Base-by-base conservation (phyloP, 2,888 invertebrate genomes). In the Dynastes grantii region DNA sequence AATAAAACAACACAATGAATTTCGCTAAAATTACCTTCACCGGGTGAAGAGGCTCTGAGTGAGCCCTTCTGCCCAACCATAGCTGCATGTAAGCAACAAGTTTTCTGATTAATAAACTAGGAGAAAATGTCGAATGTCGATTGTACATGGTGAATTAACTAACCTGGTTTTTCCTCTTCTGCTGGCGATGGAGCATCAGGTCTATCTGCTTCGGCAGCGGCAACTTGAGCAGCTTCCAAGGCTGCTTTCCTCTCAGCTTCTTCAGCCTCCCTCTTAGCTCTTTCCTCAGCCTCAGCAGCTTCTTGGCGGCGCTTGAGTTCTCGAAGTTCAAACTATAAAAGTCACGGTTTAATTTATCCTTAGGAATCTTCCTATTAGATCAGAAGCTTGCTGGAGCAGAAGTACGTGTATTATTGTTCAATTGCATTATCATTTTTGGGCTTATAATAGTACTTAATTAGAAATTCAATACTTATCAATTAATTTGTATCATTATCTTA, bases 251-350 rank as follows among this genome's bases (percentile, higher is more conserved):
- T 95, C 0, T 95, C 95, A 84, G 95, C 94, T 86, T 96, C 95
- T 49, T 95, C 95, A 82, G 95, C 94, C 86, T 96, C 96, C 82
- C 90, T 90, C 81, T 91, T 90, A 76, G 91, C 90, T 82, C 91
- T 89, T 83, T 93, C 92, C 81, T 92, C 91, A 80, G 92, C 92
- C 85, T 93, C 93, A 79, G 91, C 90, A 84, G 92, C 92, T 85
- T 92, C 92, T 88, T 96, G 95, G 82, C 95, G 93, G 85, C 96
- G 93, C 90, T 96, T 96, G 91, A 97, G 93, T 91, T 99, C 98
- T 90, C 97, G 97, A 90, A 98, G 92, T 92, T 98, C 98, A 92
- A 96, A 98, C 98, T 98, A 89, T 27, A 89, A 78, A 67, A 76
- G 76, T 67, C 6, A 1, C 29, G 64, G 2, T 55, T 55, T 9